Conservation (phyloP, 2,888 invertebrate genomes). For the Melinaea marsaeus region DNA sequence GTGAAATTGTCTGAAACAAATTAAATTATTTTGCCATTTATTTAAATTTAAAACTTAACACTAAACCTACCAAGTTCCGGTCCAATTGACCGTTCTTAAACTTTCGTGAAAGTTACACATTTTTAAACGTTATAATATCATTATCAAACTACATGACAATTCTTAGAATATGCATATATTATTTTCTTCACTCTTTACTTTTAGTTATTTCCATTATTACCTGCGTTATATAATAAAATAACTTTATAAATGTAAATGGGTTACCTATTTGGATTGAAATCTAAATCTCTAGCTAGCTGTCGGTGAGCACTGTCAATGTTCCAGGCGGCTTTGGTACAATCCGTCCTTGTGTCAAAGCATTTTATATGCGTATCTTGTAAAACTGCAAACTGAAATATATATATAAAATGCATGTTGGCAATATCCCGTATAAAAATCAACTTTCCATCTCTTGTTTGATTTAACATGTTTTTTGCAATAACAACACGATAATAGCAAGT, state of each 20-base stretch:
- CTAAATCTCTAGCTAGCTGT: constrained; percentile 92
- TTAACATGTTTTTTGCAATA: no score
- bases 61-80: background rate
- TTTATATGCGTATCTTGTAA: constrained; percentile 90
- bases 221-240: no score
- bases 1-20: constrained; percentile 84
- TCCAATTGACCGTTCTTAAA: no score
- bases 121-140: no score
- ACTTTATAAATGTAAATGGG: background rate
- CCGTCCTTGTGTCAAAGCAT: constrained; percentile 91
- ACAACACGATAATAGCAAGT: no score
- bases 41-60: background rate
- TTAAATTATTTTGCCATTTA: constrained; percentile 3
- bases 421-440: background rate
- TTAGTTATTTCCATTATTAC: no score
- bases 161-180: no score
- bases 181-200: no score
- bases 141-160: no score
- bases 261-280: constrained; percentile 96
- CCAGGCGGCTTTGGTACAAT: constrained; percentile 86
- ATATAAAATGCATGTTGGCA: background rate
- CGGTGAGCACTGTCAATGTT: constrained; percentile 91
- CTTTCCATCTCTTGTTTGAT: no score
- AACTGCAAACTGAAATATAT: constrained; percentile 82
- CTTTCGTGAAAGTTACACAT: no score